Conservation (phyloP, 2,113 vertebrate species). For the Tretioscincus oriximinensis region DNA sequence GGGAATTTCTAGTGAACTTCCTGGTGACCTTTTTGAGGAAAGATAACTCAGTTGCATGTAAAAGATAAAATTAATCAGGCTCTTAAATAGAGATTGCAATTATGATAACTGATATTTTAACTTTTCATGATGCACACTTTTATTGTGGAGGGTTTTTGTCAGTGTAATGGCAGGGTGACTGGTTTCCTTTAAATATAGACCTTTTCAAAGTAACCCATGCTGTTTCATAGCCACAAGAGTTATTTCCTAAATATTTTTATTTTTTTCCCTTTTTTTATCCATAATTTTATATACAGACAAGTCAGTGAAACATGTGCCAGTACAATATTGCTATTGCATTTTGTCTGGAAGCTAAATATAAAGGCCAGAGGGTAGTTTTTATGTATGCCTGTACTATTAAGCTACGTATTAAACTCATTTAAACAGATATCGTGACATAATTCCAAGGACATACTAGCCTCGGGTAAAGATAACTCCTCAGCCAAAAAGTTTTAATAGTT, state of each 20-base stretch:
- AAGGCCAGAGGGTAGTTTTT: conserved; percentile 12
- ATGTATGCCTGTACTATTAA: conserved; percentile 20
- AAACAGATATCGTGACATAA: conserved; percentile 13
- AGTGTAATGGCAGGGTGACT: not conserved
- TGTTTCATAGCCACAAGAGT: not conserved
- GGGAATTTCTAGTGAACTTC: not conserved
- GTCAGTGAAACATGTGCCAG: not conserved
- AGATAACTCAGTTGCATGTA: not conserved
- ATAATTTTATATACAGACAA: not conserved
- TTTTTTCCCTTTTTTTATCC: fast-evolving
- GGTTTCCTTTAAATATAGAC: not conserved
- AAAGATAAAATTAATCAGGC: not conserved
- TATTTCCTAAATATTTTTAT: not conserved
- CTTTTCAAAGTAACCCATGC: not conserved
- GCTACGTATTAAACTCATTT: conserved; percentile 43
- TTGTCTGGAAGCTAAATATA: not conserved
- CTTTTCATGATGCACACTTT: too few relatives aligned
- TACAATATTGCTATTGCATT: not conserved
- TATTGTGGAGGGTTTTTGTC: too few relatives aligned
- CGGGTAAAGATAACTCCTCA: conserved; percentile 1
- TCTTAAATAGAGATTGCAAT: not conserved
- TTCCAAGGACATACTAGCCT: conserved; percentile 21
- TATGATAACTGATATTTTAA: not conserved
- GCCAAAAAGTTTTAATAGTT: not conserved
- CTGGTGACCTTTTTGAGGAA: not conserved